Evolutionary conservation across 37 sponge, comb jelly and placozoan species (phyloP), one percentile per base, ranked within the genome.

Genomic region (Bolinopsis microptera): DNA sequence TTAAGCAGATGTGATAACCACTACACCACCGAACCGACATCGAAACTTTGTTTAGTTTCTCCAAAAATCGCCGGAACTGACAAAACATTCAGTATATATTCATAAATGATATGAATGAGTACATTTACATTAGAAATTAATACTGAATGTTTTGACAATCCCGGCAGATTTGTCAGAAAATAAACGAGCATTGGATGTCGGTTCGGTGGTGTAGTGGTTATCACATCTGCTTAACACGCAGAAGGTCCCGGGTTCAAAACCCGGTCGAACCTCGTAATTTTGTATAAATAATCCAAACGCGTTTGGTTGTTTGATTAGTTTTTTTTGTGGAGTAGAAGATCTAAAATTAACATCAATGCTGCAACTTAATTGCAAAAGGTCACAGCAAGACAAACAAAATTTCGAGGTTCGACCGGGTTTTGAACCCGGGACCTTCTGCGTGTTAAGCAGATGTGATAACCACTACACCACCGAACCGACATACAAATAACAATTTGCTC

Each of bases 171-270:
- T 5, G 5, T 5, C 5, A 48, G 61, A 5, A 48, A 48, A n/a
- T n/a, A 13, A 48, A 48, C 61, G 13, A 48, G 13, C 5, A 18
- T 48, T 77, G 35, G 1, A 28, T 25, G 61, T 41, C 90, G 90
- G 90, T 86, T 86, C 90, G 90, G 90, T 86, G 90, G 90, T 86
- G 90, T 86, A 86, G 90, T 86, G 90, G 90, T 86, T 86, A 86
- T 86, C 90, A 86, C 90, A 86, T 86, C 90, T 86, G 90, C 90
- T 86, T 86, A 86, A 86, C 90, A 86, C 90, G 90, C 90, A 86
- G 90, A 86, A 86, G 90, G 90, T 86, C 90, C 90, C 48, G 90
- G 90, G 90, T 86, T 86, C 90, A 86, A 86, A 86, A 86, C 90
- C 90, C 90, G 90, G 90, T 86, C 90, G 90, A 86, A 86, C 90